Percentiles rank a stretch among this genome's conserved stretches.
phyloP scores from a whole-genome alignment of 2,113 vertebrate genomes.

The Tychaedon coryphoeus region DNA sequence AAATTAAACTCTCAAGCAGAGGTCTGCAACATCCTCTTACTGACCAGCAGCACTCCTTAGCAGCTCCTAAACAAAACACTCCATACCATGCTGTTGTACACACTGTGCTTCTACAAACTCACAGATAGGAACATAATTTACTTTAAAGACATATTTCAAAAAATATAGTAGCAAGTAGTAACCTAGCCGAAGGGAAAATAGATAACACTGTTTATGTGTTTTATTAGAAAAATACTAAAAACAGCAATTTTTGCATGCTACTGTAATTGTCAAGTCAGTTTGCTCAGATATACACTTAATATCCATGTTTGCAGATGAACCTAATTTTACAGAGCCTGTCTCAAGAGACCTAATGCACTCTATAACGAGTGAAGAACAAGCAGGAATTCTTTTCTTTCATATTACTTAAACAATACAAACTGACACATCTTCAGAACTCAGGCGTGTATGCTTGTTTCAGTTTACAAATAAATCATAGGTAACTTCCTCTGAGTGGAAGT shows the following conservation, averaged over 20 bases:
- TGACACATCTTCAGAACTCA: background rate
- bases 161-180: background rate
- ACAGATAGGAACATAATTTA: background rate
- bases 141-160: background rate
- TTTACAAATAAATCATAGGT: background rate
- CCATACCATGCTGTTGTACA: background rate
- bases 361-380: background rate
- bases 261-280: background rate
- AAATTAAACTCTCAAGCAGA: background rate
- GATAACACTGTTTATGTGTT: background rate
- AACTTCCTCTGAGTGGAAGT: background rate
- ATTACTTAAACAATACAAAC: background rate
- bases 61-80: background rate
- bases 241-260: background rate
- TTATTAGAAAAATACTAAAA: background rate
- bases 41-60: background rate
- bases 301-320: background rate
- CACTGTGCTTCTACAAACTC: background rate
- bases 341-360: background rate
- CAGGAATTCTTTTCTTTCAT: background rate
- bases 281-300: background rate
- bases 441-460: background rate
- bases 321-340: background rate
- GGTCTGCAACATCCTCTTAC: background rate
- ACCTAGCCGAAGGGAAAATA: background rate